Base-by-base conservation (phyloP, 23 tunicate species). In the Styela clava region DNA sequence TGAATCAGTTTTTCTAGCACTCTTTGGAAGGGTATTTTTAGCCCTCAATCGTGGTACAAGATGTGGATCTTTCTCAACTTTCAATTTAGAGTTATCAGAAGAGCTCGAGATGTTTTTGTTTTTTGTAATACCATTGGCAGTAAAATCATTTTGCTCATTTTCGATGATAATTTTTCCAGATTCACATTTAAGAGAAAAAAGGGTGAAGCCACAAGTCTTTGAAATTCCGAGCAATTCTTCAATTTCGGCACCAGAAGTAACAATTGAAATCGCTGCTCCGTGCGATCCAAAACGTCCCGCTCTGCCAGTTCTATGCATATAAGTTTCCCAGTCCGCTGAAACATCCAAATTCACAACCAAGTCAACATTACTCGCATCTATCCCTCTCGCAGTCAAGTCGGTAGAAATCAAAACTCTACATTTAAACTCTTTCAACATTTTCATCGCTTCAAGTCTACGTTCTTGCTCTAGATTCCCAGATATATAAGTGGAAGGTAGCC, bases 241-340 rank as follows among this genome's bases (percentile, higher is more conserved):
- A 27, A 29, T 84, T 82, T 91, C 97, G 33, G 64, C 71, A 0
- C 81, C 84, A 20, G 84, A 61, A 37, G 83, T 28, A 2, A 89
- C 85, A 22, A 91, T 28, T 28, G 97, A 85, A 0, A 91, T 62
- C 24, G 85, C 97, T 34, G 79, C 79, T 22, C 97, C 97, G 2
- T 81, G 71, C 1, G 90, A 85, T 16, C 97, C 97, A 68, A 69
- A 91, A 78, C 98, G 79, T 33, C 98, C 98, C 1, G 98, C 98
- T 70, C 98, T 73, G 7, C 98, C 98, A 62, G 85, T 93, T 44
- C 98, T 52, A 68, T 93, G 98, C 93, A 93, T 69, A 84, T 93
- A 93, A 27, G 98, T 93, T 56, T 93, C 98, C 98, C 98, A 93
- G 20, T 88, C 93, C 29, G 2, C 29, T 2, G 98, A 89, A 3